These are phyloP conservation scores for Aricia artaxerxes DNA, from an alignment of 2,888 invertebrate genomes.

Conservation along the genomic window DNA sequence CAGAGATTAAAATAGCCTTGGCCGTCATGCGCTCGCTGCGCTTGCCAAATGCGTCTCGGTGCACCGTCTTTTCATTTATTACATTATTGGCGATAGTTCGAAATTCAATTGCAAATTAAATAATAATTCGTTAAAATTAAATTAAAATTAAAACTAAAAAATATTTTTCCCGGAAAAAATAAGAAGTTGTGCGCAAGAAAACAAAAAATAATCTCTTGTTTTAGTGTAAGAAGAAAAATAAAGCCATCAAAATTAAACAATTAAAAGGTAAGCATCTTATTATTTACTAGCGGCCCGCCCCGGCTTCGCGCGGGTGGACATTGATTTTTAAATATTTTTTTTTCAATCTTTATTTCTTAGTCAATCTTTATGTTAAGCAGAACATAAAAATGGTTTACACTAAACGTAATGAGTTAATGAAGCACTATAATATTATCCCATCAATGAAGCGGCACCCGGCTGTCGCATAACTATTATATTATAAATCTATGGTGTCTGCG, in stretches of 20 bases:
- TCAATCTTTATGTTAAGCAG: no score
- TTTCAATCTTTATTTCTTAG: no score
- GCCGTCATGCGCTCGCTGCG: constrained; percentile 52
- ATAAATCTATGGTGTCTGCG: no score
- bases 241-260: constrained; percentile 64
- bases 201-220: constrained; percentile 18
- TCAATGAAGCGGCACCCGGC: no score
- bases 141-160: neutral
- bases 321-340: no score
- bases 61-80: constrained; percentile 42
- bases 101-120: constrained; percentile 35
- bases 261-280: constrained; percentile 57
- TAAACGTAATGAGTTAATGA: no score
- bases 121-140: neutral
- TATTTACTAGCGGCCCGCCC: constrained; percentile 32
- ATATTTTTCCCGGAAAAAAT: neutral
- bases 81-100: constrained; percentile 35
- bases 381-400: no score
- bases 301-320: no score
- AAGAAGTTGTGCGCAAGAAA: neutral
- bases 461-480: no score
- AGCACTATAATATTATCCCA: no score
- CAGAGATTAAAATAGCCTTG: constrained; percentile 65
- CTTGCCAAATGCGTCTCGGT: constrained; percentile 55
- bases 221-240: constrained; percentile 29